Evolutionary conservation across 1,140 invertebrate species (phyloP).

Genomic region (Conopomorpha cramerella): DNA sequence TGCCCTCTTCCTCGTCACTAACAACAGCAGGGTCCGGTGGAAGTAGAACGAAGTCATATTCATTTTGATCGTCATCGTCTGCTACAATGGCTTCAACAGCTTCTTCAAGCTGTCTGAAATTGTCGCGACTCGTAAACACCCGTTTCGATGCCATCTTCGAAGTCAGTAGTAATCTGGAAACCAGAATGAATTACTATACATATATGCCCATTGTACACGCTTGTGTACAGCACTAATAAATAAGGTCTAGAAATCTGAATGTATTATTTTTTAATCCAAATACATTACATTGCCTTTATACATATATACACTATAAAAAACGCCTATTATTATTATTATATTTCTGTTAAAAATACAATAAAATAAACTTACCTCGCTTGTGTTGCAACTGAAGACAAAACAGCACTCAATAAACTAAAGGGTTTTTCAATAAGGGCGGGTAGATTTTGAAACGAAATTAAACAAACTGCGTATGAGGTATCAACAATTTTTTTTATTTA

Average conservation of each 20-base stretch:
- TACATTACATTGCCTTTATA: no score
- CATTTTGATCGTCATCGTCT: slow-evolving; percentile 14
- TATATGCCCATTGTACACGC: background rate
- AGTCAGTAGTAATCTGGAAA: slow-evolving; percentile 1
- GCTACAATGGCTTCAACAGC: slow-evolving; percentile 12
- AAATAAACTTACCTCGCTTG: slow-evolving; percentile 1
- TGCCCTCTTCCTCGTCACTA: slow-evolving; percentile 17
- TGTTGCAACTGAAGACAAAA: background rate
- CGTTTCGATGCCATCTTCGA: background rate
- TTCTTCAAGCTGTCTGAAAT: slow-evolving; percentile 16
- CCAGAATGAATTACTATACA: background rate
- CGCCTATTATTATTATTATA: background rate
- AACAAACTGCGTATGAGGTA: background rate
- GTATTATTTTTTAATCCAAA: no score
- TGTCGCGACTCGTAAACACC: slow-evolving; percentile 11
- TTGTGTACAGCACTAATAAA: background rate
- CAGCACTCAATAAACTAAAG: background rate
- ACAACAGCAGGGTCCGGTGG: slow-evolving; percentile 15
- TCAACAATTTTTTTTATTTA: slow-evolving; percentile 1
- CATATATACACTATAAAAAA: background rate
- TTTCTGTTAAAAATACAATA: background rate
- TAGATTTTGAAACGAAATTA: no score
- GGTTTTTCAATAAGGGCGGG: no score
- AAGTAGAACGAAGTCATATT: slow-evolving; percentile 15
- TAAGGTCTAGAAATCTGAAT: no score